Evolutionary conservation across 2,888 invertebrate genomes (phyloP).

Genomic region (Spilarctia lutea): DNA sequence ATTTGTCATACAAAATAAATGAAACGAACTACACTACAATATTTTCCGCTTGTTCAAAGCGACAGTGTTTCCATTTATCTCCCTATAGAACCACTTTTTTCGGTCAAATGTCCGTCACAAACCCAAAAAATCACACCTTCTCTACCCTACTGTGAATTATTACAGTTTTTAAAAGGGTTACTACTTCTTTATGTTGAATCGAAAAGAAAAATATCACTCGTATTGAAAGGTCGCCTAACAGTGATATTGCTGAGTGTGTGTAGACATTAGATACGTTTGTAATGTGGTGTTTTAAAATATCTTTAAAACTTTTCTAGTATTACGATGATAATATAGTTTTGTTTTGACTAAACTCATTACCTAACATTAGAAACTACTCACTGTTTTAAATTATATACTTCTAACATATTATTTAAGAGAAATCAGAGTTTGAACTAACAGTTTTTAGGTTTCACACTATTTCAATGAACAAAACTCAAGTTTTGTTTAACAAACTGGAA

Average conservation of each 20-base stretch:
- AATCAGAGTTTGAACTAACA: neutral
- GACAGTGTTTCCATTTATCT: neutral
- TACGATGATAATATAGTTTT: neutral
- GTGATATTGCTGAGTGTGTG: neutral
- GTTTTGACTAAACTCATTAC: neutral
- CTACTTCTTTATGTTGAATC: constrained; percentile 61
- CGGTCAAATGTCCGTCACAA: constrained; percentile 32
- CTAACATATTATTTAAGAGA: neutral
- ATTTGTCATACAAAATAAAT: neutral
- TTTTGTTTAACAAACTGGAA: neutral
- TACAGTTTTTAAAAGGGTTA: constrained; percentile 56
- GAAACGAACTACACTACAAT: neutral
- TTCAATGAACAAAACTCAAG: neutral
- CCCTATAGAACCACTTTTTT: neutral
- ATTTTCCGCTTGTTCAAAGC: neutral
- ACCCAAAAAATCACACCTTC: constrained; percentile 16
- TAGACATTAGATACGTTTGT: neutral
- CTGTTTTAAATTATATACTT: neutral
- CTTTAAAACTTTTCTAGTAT: neutral
- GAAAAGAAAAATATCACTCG: constrained; percentile 48
- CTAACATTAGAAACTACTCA: neutral
- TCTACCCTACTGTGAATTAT: constrained; percentile 50
- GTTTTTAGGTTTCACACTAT: neutral
- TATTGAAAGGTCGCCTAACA: constrained; percentile 14
- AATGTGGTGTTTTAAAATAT: neutral